phyloP scores from a whole-genome alignment of 2,888 invertebrate species.

The Habroteleia sp. region DNA sequence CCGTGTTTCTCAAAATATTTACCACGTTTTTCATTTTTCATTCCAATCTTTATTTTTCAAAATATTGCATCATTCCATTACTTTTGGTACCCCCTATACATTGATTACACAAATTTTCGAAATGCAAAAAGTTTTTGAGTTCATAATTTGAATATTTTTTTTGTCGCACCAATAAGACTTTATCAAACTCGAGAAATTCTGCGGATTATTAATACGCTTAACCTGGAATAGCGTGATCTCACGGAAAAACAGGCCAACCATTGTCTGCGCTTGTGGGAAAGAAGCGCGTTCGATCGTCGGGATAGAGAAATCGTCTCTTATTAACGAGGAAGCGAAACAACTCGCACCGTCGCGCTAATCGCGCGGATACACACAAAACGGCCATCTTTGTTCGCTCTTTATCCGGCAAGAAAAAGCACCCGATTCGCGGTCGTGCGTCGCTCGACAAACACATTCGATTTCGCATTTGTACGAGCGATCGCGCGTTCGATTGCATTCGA shows the following conservation, averaged over 20 bases:
- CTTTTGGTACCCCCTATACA: no score
- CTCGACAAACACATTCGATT: slow-evolving; percentile 31
- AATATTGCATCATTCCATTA: no score
- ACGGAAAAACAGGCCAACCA: slow-evolving; percentile 69
- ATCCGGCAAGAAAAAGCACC: slow-evolving; percentile 25
- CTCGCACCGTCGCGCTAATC: slow-evolving; percentile 80
- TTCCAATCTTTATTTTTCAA: no score
- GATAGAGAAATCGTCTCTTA: slow-evolving; percentile 72
- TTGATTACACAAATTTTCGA: no score
- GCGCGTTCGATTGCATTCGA: slow-evolving; percentile 1
- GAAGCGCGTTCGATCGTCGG: slow-evolving; percentile 50
- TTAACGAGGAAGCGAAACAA: slow-evolving; percentile 81
- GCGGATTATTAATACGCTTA: slow-evolving; percentile 18
- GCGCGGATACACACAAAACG: slow-evolving; percentile 73
- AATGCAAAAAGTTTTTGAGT: no score
- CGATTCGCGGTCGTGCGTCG: slow-evolving; percentile 14
- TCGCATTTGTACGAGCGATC: slow-evolving; percentile 19
- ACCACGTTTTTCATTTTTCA: no score
- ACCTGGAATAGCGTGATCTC: slow-evolving; percentile 59
- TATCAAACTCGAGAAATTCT: slow-evolving; percentile 30
- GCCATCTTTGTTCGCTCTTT: slow-evolving; percentile 71
- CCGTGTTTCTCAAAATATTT: no score
- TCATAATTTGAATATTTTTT: no score
- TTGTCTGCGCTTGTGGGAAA: slow-evolving; percentile 69
- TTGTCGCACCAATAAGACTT: no score